Evolutionary conservation across 2,888 invertebrate species (phyloP), one percentile per base, ranked within the genome.

Genomic region (Scotopteryx bipunctaria): DNA sequence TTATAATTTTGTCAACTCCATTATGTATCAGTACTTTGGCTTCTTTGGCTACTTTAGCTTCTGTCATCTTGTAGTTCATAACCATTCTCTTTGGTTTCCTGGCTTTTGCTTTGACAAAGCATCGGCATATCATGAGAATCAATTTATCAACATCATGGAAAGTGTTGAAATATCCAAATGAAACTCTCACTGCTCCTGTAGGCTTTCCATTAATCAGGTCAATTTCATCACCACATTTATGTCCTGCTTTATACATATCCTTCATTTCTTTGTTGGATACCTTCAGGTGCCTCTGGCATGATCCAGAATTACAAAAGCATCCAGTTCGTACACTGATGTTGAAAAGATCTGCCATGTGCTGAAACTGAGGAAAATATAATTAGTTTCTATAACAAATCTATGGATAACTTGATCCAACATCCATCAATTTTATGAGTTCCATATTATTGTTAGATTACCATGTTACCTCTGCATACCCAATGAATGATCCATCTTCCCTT

Each of bases 231-330:
- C 98, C 98, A 81, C 98, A 98, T 29, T 96, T 94, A 79, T 98
- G 98, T 0, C 98, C 98, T 1, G 94, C 93, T 91, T 95, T 92
- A 78, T 94, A 97, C 78, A 98, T 96, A 19, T 92, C 91, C 64
- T 93, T 93, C 61, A 98, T 91, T 46, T 95, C 94, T 8, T 92
- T 88, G 42, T 94, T 92, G 0, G 93, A 91, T 5, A 97, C 86
- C 4, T 90, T 81, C 35, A 99, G 86, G 71, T 96, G 95, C 38
- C 93, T 87, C 76, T 98, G 96, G 75, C 99, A 99, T 1, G 98
- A 96, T 8, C 99, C 99, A 1, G 98, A 95, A 86, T 99, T 99
- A 80, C 99, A 99, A 78, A 98, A 98, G 77, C 99, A 99, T 0
- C 99, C 99, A 1, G 97, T 97, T 58, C 99, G 92, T 29, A 99